Evolutionary conservation across 1,140 invertebrate genomes (phyloP).

Genomic region (Sinonovacula constricta): DNA sequence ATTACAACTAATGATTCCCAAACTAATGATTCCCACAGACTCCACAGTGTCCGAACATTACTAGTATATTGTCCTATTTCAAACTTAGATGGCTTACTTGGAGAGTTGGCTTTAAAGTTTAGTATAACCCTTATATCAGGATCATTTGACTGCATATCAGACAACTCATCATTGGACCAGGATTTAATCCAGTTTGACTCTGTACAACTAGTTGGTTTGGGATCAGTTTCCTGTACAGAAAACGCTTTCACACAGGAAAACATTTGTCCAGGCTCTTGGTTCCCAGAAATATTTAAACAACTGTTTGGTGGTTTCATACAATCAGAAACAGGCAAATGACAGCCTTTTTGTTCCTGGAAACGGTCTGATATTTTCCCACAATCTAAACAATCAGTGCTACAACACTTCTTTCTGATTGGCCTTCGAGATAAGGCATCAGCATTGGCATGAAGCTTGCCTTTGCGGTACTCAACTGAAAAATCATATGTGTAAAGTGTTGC

Average conservation of each 20-base stretch:
- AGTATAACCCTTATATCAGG: not conserved
- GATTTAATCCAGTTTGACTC: not conserved
- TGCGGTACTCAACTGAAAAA: not conserved
- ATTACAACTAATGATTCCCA: too few species aligned
- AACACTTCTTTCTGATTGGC: not conserved
- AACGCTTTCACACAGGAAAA: too few species aligned
- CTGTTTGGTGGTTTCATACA: too few species aligned
- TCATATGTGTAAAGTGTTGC: not conserved
- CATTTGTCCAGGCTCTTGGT: too few species aligned
- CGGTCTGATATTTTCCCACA: not conserved
- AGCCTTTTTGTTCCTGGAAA: not conserved
- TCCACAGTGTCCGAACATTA: not conserved
- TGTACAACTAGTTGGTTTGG: not conserved
- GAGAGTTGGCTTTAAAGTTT: not conserved
- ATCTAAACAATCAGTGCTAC: not conserved
- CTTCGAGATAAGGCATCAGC: conserved; percentile 14
- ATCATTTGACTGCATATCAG: not conserved
- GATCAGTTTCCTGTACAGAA: not conserved
- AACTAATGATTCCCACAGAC: not conserved
- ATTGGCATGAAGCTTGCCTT: conserved; percentile 21
- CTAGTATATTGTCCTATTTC: not conserved
- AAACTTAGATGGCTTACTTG: not conserved
- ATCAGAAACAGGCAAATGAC: not conserved
- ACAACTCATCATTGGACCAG: not conserved
- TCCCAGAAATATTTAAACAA: too few species aligned